Evolutionary conservation across 2,113 vertebrate species (phyloP), one percentile per base, ranked within the genome.

Genomic region (Xyrauchen texanus): DNA sequence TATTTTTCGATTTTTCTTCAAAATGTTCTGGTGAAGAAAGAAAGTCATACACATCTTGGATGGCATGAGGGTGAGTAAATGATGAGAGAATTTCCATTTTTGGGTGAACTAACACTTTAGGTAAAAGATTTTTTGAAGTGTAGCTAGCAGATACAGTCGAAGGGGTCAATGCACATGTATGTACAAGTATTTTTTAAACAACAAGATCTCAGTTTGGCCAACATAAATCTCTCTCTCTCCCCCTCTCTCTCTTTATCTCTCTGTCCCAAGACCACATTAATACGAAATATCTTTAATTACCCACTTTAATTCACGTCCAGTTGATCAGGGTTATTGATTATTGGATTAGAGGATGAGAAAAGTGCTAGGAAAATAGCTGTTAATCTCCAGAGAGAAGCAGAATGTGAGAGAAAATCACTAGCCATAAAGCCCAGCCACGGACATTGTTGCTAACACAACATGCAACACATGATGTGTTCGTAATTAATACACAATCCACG

Each of bases 401-500:
- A 34, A 34, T 34, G 21, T 34, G 21, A 34, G 21, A 1, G 21
- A 34, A 74, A 74, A 74, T 74, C 71, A 74, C 46, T 74, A 49
- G 11, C 71, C 52, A 45, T 57, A 71, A 71, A 73, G 49, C 49
- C 21, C 21, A 34, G 21, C 21, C 21, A 34, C 21, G 21, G 21
- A 34, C 21, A 34, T 34, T 34, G 21, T 34, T 34, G 21, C 21
- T 34, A 34, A 34, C 21, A 34, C 21, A 34, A 34, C 21, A 34
- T 34, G 3, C 21, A 34, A 34, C 6, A 10, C 42, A 49, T 16
- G 9, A 46, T 49, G 70, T 47, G 15, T 5, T 60, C 0, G 45
- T 74, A 11, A 74, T 74, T 74, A 62, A 74, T 9, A 74, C 71
- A 74, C 71, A 63, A 74, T 63, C 71, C 71, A 63, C 16, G 71